Evolutionary conservation across 92 coral and sea anemone genomes (phyloP).

Genomic region (Porites cylindrica): DNA sequence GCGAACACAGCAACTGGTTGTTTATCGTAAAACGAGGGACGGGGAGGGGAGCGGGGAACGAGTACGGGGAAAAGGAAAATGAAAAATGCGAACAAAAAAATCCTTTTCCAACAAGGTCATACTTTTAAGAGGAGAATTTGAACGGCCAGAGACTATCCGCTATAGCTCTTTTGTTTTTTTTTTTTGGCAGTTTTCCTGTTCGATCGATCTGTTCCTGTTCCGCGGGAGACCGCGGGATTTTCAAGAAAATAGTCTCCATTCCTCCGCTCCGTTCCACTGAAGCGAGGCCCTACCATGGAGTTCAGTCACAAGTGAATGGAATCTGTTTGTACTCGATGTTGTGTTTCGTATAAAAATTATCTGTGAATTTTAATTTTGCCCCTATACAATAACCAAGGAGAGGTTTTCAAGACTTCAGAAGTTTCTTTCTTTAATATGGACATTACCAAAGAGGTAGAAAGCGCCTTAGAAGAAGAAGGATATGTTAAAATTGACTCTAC

Average conservation of each 20-base stretch:
- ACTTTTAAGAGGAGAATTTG: too few relatives aligned
- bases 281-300: slow-evolving; percentile 68
- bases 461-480: slow-evolving; percentile 94
- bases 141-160: too few relatives aligned
- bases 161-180: too few relatives aligned
- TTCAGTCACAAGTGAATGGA: slow-evolving; percentile 2
- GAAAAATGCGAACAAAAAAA: too few relatives aligned
- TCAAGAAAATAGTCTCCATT: neutral
- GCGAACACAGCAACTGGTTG: too few relatives aligned
- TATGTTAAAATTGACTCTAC: slow-evolving; percentile 74
- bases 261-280: slow-evolving; percentile 41
- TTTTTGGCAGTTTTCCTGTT: too few relatives aligned
- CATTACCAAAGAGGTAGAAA: slow-evolving; percentile 91
- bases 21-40: too few relatives aligned
- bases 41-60: too few relatives aligned
- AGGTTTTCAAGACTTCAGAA: slow-evolving; percentile 14
- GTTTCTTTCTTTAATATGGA: slow-evolving; percentile 62
- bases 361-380: neutral
- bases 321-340: neutral
- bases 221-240: too few relatives aligned
- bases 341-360: neutral
- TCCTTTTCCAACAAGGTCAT: too few relatives aligned
- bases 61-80: too few relatives aligned
- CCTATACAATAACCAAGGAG: neutral
- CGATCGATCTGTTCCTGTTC: too few relatives aligned